Evolutionary conservation across 2,888 invertebrate genomes (phyloP), one percentile per base, ranked within the genome.

Genomic region (Plebejus argus): DNA sequence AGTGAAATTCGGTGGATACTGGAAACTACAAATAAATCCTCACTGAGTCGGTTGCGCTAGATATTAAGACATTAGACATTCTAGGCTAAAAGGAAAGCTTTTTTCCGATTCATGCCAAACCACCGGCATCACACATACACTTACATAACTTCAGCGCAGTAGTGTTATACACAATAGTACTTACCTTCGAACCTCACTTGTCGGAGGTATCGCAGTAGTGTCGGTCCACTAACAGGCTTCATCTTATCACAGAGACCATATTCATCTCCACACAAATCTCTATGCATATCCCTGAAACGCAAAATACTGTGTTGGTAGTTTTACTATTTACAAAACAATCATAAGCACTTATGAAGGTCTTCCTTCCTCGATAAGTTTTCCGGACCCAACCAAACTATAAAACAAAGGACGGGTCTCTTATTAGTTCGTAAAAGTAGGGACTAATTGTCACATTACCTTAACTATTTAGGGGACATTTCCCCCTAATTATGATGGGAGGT

Each of bases 121-220:
- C 10, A 39, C 8, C 2, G 39, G 10, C 35, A 6, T 35, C 1
- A 28, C 28, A 28, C 28, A 28, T 35, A 35, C 35, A 35, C 35
- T 35, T 7, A 35, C 8, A 39, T 39, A 39, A 39, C 2, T 10
- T 39, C 39, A 39, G 39, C 8, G 39, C 39, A 39, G 7, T 35
- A 35, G 35, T 35, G 35, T 39, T 10, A 10, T 8, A 39, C 8
- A 8, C 1, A 10, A 39, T 4, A 18, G 18, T 53, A 76, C 94
- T 95, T 91, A 98, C 99, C 99, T 91, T 96, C 95, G 86, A 99
- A 99, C 86, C 97, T 95, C 35, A 99, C 98, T 87, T 96, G 97
- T 76, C 97, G 95, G 58, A 99, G 95, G 87, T 97, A 98, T 81
- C 97, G 95, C 49, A 98, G 95, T 76, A 99, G 95, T 80, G 97